Percentiles rank a stretch among this genome's conserved stretches.
Conservation (phyloP, 2,797 vertebrate species). For the Acanthurus tractus region DNA sequence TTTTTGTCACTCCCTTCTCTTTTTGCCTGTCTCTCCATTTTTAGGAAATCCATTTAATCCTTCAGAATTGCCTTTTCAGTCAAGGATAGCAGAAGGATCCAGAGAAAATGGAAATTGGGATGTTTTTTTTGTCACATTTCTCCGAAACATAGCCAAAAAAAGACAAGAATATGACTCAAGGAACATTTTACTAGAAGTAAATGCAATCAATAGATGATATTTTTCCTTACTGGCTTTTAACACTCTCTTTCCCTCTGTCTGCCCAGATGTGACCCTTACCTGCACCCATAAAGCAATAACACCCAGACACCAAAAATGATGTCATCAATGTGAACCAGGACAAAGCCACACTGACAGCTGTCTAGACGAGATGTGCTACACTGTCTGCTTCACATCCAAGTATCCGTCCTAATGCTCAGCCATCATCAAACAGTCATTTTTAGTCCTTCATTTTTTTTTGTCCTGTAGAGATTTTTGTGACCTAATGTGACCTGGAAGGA, state of each 20-base stretch:
- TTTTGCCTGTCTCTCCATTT: constrained; percentile 29
- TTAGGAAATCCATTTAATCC: constrained; percentile 83
- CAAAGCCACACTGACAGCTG: constrained; percentile 67
- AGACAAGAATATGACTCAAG: not conserved
- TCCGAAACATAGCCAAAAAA: not conserved
- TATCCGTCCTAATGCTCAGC: constrained; percentile 36
- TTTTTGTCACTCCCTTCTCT: constrained; percentile 13
- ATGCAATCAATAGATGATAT: not conserved
- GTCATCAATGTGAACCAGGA: constrained; percentile 56
- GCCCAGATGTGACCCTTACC: constrained; percentile 49
- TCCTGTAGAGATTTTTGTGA: not conserved
- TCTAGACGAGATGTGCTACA: constrained; percentile 55
- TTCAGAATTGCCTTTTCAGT: constrained; percentile 81
- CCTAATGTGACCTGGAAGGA: not conserved
- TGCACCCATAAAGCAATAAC: constrained; percentile 49
- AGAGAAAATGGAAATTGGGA: constrained; percentile 43
- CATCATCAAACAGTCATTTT: not conserved
- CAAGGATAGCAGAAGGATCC: constrained; percentile 70
- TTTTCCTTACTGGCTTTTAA: not conserved
- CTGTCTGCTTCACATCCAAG: constrained; percentile 14
- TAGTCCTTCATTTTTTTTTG: not conserved
- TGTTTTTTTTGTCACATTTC: constrained; percentile 3
- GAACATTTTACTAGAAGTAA: constrained; percentile 16
- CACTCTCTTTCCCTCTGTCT: not conserved
- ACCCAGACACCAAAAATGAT: constrained; percentile 16